These are phyloP conservation scores for Cepaea hortensis DNA, from an alignment of 2,888 invertebrate genomes.

Conservation along the genomic window DNA sequence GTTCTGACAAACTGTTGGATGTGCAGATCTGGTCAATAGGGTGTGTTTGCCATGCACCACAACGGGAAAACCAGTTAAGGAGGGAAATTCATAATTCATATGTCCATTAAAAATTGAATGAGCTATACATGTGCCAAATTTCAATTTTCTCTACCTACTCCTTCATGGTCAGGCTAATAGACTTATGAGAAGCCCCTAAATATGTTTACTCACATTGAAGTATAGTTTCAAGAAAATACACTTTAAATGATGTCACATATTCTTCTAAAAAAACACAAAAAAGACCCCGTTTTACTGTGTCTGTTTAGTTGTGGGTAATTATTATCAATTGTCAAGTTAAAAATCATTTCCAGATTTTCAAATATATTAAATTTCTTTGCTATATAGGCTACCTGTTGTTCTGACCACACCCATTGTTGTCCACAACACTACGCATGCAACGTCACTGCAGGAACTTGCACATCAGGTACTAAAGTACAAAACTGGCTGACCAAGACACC, in stretches of 20 bases:
- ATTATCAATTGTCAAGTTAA: neutral
- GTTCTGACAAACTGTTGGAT: too few relatives aligned
- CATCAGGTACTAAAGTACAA: conserved; percentile 28
- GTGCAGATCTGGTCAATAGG: too few relatives aligned
- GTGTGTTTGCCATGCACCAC: too few relatives aligned
- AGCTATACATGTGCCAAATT: too few relatives aligned
- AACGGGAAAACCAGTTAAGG: too few relatives aligned
- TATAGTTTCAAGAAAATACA: neutral
- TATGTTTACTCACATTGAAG: neutral
- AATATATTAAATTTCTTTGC: neutral
- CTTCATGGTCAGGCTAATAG: too few relatives aligned
- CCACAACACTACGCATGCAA: conserved; percentile 65
- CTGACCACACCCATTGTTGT: conserved; percentile 72
- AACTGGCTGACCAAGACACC: conserved; percentile 36
- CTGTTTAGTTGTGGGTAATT: neutral
- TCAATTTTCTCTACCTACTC: too few relatives aligned
- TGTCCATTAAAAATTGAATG: too few relatives aligned
- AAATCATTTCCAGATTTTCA: neutral
- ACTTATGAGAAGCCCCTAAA: too few relatives aligned
- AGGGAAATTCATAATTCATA: too few relatives aligned
- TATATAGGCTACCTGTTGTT: conserved; percentile 70
- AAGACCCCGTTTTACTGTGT: too few relatives aligned
- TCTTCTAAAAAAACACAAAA: neutral
- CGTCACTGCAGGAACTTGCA: conserved; percentile 58
- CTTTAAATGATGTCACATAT: neutral